Base-by-base conservation (phyloP, 2,113 vertebrate species). In the Zingel zingel region DNA sequence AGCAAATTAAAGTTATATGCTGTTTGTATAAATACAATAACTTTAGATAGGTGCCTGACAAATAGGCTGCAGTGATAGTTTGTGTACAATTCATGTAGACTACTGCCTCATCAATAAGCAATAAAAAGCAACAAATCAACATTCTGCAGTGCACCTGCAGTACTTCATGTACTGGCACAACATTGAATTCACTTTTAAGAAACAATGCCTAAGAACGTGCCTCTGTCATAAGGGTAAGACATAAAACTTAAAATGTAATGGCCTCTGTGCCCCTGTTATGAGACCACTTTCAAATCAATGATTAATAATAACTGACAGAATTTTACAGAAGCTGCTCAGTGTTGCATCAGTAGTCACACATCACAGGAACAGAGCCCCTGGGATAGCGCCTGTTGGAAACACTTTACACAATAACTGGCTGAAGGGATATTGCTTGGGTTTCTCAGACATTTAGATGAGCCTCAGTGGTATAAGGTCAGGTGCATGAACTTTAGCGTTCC, bases 271-370 rank as follows among this genome's bases (percentile, higher is more conserved):
- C 67, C 56, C 43, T 15, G 64, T 73, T 89, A 58, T 62, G 75
- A 84, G 64, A 66, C 48, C 54, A 43, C 36, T 70, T 89, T 91
- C 70, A 59, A 89, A 83, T 89, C 65, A 79, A 51, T 77, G 79
- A 85, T 88, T 89, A 78, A 88, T 88, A 90, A 80, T 81, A 82
- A 69, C 75, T 67, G 81, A 78, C 73, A 83, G 62, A 76, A 76
- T 87, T 82, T 85, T 84, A 91, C 84, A 86, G 82, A 85, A 79
- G 76, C 86, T 79, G 87, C 78, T 82, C 59, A 10, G 64, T 72
- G 72, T 87, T 86, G 86, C 86, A 83, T 91, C 91, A 88, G 88
- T 71, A 75, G 74, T 86, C 86, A 87, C 75, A 92, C 88, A 89
- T 89, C 88, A 88, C 86, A 89, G 90, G 87, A 90, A 74, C 82